A percentile compares a stretch with the other conserved stretches of the same genome.
phyloP scores from a whole-genome alignment of 2,113 vertebrate genomes.

The Mus spicilegus region DNA sequence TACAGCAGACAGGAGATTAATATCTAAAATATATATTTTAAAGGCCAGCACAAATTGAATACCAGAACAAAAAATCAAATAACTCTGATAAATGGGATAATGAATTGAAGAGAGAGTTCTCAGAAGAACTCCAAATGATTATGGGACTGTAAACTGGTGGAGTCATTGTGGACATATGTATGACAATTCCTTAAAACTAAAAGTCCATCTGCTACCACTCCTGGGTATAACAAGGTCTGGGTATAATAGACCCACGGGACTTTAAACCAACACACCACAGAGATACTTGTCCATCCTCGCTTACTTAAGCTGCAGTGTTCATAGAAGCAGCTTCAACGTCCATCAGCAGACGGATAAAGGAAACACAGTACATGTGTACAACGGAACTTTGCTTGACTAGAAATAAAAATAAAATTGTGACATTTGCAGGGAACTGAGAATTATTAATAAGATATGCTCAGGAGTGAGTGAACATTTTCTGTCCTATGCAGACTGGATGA shows the following conservation, averaged over 20 bases:
- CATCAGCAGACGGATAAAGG: neutral
- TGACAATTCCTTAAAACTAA: neutral
- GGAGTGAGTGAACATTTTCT: neutral
- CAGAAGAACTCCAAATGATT: neutral
- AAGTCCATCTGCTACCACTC: neutral
- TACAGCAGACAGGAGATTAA: neutral
- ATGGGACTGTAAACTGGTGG: neutral
- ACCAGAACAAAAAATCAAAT: neutral
- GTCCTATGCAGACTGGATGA: neutral
- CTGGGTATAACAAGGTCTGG: neutral
- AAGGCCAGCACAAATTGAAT: neutral
- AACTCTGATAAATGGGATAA: neutral
- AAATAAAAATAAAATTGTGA: neutral
- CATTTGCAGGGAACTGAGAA: too few relatives aligned
- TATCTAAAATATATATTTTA: neutral
- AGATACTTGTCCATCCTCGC: neutral
- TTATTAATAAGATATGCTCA: neutral
- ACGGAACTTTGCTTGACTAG: neutral
- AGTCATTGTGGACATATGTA: neutral
- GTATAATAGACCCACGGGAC: neutral
- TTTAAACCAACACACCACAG: neutral
- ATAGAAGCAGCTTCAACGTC: neutral
- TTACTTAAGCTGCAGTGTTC: neutral
- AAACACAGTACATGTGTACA: neutral
- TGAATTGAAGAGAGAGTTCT: neutral